Conservation (phyloP, 1,140 invertebrate genomes). For the Nixonia krombeini region DNA sequence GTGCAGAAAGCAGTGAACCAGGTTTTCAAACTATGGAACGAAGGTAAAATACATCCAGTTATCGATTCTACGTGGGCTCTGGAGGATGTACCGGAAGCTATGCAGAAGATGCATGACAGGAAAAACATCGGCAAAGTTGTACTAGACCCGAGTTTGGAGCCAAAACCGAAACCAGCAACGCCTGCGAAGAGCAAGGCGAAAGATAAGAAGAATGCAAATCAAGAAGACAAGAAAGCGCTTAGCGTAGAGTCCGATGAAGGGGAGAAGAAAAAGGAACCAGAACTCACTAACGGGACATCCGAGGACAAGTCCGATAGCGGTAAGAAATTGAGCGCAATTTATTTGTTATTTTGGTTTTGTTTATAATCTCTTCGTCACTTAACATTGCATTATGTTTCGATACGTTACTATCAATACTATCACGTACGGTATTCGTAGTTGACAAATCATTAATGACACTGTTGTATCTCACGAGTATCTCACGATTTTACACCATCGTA, state of each 20-base stretch:
- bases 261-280: constrained; percentile 74
- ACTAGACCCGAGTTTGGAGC: constrained; percentile 83
- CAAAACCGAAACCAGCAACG: constrained; percentile 83
- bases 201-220: constrained; percentile 79
- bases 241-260: constrained; percentile 70
- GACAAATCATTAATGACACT: too few relatives aligned
- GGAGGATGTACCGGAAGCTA: constrained; percentile 89
- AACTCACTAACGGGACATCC: constrained; percentile 72
- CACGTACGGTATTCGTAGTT: too few relatives aligned
- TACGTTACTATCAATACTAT: too few relatives aligned
- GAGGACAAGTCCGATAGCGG: constrained; percentile 72
- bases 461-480: too few relatives aligned
- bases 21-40: constrained; percentile 82
- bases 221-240: constrained; percentile 76
- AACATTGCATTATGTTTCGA: too few relatives aligned
- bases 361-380: too few relatives aligned
- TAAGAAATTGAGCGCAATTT: too few relatives aligned
- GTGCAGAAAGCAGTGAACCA: constrained; percentile 79
- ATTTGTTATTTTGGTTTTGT: too few relatives aligned
- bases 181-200: constrained; percentile 81
- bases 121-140: constrained; percentile 93
- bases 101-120: constrained; percentile 93
- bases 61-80: constrained; percentile 90
- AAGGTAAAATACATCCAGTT: constrained; percentile 84
- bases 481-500: too few relatives aligned